These are phyloP conservation scores for Sebastes kiyomatsui DNA, from an alignment of 2,797 vertebrate genomes.

Conservation along the genomic window DNA sequence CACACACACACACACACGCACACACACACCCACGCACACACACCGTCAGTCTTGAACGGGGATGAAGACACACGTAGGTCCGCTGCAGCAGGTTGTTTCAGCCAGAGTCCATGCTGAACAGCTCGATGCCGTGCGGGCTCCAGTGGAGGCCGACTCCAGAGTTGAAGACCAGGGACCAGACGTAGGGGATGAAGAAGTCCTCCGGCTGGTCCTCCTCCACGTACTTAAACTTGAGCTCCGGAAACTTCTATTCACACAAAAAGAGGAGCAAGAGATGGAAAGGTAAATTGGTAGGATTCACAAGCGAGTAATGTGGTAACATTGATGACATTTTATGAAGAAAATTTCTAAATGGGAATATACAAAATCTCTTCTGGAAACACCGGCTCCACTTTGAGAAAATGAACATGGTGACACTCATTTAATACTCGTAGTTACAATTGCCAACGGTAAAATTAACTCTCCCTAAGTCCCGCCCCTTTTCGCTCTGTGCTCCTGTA, in stretches of 20 bases:
- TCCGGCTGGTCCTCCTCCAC: conserved; percentile 98
- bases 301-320: neutral
- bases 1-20: neutral
- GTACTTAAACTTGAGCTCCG: conserved; percentile 97
- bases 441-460: neutral
- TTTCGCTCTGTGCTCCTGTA: too few relatives aligned
- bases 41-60: conserved; percentile 47
- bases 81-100: conserved; percentile 69
- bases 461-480: too few relatives aligned
- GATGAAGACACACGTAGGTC: conserved; percentile 4
- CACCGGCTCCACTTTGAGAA: neutral
- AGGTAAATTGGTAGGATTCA: neutral
- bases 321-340: neutral
- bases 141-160: conserved; percentile 92
- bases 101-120: conserved; percentile 95
- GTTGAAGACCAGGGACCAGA: conserved; percentile 97
- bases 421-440: neutral
- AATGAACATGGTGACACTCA: neutral
- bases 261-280: neutral
- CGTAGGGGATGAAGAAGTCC: conserved; percentile 98
- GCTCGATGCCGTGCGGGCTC: conserved; percentile 92
- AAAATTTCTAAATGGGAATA: neutral
- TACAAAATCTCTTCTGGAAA: neutral
- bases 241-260: conserved; percentile 89
- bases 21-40: conserved; percentile 9